These are phyloP conservation scores for Tryphoninae sp. DNA, from an alignment of 2,888 invertebrate genomes.

Conservation along the genomic window DNA sequence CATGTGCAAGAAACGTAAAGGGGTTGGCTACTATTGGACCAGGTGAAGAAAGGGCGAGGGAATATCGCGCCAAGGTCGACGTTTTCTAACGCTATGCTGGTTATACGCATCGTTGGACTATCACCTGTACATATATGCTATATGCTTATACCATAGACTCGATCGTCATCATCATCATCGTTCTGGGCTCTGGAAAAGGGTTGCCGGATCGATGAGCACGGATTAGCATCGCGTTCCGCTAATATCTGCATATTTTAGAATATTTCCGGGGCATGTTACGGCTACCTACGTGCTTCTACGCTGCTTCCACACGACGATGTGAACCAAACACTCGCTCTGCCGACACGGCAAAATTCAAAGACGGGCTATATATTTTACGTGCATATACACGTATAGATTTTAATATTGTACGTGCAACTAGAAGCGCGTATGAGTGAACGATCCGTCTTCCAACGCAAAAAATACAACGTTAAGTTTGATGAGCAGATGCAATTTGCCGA, in stretches of 20 bases:
- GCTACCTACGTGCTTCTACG: conserved; percentile 10
- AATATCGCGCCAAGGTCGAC: conserved; percentile 59
- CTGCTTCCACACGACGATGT: conserved; percentile 30
- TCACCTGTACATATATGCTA: conserved; percentile 17
- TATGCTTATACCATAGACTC: conserved; percentile 30
- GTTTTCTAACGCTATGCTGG: conserved; percentile 37
- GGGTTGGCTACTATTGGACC: conserved; percentile 74
- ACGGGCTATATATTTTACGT: neutral
- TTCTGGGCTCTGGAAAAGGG: conserved; percentile 59
- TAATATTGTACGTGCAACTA: too few species aligned
- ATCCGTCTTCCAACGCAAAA: neutral
- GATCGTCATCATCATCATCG: conserved; percentile 56
- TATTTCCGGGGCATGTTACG: conserved; percentile 48
- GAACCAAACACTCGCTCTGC: conserved; percentile 53
- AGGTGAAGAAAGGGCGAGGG: conserved; percentile 74
- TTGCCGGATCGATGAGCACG: conserved; percentile 79
- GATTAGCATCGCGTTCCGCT: conserved; percentile 77
- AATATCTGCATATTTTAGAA: conserved; percentile 69
- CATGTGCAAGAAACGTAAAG: conserved; percentile 35
- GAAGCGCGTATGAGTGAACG: neutral
- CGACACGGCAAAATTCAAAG: conserved; percentile 30
- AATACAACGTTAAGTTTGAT: neutral
- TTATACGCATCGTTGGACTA: conserved; percentile 46
- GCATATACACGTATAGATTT: neutral
- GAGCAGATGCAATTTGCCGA: conserved; percentile 11